A percentile compares a stretch with the other conserved stretches of the same genome.
Conservation (phyloP, 1,140 invertebrate species). For the Agrilus planipennis region DNA sequence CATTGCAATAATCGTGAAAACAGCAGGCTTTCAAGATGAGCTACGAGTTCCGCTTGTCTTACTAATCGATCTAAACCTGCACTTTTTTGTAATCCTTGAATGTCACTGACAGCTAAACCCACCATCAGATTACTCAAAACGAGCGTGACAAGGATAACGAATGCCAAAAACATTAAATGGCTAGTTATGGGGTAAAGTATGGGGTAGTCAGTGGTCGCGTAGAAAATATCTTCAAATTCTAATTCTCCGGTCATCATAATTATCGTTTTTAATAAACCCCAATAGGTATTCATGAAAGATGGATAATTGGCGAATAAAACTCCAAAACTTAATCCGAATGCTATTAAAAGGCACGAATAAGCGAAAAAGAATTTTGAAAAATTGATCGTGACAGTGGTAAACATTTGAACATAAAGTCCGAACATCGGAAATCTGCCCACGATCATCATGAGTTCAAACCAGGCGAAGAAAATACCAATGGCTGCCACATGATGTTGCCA, state of each 20-base stretch:
- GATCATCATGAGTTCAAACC: constrained; percentile 72
- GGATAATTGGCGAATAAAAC: constrained; percentile 66
- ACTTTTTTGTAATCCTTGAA: constrained; percentile 68
- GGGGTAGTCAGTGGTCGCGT: constrained; percentile 40
- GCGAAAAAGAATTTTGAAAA: constrained; percentile 72
- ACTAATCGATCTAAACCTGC: constrained; percentile 66
- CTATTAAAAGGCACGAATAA: constrained; percentile 66
- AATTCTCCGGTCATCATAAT: constrained; percentile 82
- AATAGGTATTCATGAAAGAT: constrained; percentile 49
- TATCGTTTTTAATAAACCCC: constrained; percentile 61
- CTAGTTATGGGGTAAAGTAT: constrained; percentile 52
- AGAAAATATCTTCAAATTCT: constrained; percentile 76
- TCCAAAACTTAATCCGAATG: constrained; percentile 64
- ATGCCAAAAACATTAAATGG: constrained; percentile 62
- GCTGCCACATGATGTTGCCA: constrained; percentile 75
- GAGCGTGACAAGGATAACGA: constrained; percentile 71
- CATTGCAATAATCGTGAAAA: constrained; percentile 61
- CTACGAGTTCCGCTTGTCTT: constrained; percentile 66
- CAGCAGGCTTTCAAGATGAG: constrained; percentile 66
- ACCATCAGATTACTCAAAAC: constrained; percentile 75
- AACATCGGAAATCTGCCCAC: constrained; percentile 75
- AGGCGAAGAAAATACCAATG: constrained; percentile 60
- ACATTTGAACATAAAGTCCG: constrained; percentile 77
- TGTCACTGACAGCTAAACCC: constrained; percentile 75
- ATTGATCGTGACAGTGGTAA: constrained; percentile 69